Conservation (phyloP, 2,113 vertebrate species). For the Capricornis sumatraensis region DNA sequence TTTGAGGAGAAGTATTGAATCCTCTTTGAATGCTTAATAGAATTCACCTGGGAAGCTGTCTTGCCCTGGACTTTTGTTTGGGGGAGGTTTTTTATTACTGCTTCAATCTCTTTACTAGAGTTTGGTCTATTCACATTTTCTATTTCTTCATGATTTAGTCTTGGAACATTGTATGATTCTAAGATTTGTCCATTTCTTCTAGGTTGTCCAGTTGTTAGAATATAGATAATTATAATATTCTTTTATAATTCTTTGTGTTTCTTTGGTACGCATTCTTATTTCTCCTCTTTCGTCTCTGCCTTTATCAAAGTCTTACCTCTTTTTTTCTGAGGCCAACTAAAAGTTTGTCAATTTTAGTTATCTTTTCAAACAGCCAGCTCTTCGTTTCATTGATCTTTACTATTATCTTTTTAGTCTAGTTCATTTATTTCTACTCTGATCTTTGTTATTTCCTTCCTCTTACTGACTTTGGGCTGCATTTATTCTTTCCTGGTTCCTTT, state of each 20-base stretch:
- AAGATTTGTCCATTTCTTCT: background rate
- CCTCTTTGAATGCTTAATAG: background rate
- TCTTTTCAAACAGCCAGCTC: background rate
- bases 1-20: background rate
- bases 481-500: background rate
- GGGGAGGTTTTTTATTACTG: background rate
- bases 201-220: background rate
- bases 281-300: background rate
- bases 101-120: background rate
- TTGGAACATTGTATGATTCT: background rate
- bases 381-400: background rate
- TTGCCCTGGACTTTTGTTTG: background rate
- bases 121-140: background rate
- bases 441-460: background rate
- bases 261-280: background rate
- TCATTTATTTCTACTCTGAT: background rate
- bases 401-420: background rate
- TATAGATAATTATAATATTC: background rate
- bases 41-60: background rate
- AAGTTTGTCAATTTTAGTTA: background rate
- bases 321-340: background rate
- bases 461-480: background rate
- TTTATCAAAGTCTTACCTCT: background rate
- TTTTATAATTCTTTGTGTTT: background rate
- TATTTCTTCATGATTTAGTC: background rate